A percentile compares a stretch with the other conserved stretches of the same genome.
These are phyloP conservation scores for Diacarnus erythraeanus DNA, from an alignment of 37 sponge, comb jelly and placozoan genomes.

Conservation along the genomic window DNA sequence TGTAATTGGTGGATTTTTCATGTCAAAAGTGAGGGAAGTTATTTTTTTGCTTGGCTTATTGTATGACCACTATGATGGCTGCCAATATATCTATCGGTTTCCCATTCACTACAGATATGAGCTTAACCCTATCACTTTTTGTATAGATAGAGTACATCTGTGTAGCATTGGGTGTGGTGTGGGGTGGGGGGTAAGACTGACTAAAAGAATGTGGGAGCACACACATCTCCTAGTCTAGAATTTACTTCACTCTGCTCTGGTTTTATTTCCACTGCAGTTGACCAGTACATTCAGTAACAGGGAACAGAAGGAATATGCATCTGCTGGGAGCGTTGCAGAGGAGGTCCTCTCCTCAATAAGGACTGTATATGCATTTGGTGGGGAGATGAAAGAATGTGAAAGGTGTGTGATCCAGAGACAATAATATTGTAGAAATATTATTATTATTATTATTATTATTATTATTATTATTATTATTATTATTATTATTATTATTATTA, in stretches of 20 bases:
- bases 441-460: not conserved
- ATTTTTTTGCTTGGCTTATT: no score
- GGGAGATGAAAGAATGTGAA: constrained; percentile 60
- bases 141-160: not conserved
- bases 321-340: constrained; percentile 88
- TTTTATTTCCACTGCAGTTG: no score
- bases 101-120: no score
- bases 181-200: no score
- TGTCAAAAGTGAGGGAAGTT: constrained; percentile 21
- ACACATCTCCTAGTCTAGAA: no score
- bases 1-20: constrained; percentile 13
- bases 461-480: not conserved
- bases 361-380: constrained; percentile 92
- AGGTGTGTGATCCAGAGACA: constrained; percentile 19
- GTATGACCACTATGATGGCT: no score
- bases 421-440: not conserved
- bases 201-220: no score
- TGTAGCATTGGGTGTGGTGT: not conserved
- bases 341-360: constrained; percentile 90
- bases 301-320: constrained; percentile 85
- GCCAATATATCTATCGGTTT: no score
- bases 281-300: no score
- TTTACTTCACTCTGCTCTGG: no score
- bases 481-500: no score
- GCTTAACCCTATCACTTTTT: no score